Percentiles rank a stretch among this genome's conserved stretches.
Conservation (phyloP, 2,113 vertebrate species). For the Percopsis transmontana region DNA sequence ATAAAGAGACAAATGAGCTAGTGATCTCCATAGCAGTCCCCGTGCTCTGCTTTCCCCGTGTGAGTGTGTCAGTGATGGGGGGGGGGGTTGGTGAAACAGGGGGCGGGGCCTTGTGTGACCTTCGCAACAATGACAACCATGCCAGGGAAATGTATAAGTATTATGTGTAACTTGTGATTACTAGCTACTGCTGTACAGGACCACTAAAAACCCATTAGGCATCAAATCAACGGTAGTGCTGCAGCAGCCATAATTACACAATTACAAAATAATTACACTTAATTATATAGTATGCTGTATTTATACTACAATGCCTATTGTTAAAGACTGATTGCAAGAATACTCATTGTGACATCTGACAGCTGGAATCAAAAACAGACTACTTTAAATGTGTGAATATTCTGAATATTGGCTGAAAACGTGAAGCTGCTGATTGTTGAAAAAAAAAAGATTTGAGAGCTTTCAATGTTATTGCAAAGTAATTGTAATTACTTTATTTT, state of each 20-base stretch:
- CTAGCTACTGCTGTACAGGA: constrained; percentile 31
- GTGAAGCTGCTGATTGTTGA: not conserved
- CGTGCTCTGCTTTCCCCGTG: constrained; percentile 43
- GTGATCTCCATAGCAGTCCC: constrained; percentile 78
- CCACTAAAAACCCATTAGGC: not conserved
- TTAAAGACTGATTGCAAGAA: not conserved
- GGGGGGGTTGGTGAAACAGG: constrained; percentile 13
- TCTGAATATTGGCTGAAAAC: not conserved
- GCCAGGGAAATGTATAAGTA: constrained; percentile 61
- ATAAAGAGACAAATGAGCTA: constrained; percentile 95
- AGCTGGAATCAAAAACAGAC: not conserved
- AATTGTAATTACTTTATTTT: too few species aligned
- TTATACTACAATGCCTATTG: constrained; percentile 21
- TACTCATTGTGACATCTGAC: not conserved
- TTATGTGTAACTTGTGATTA: constrained; percentile 58
- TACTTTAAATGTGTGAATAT: too few species aligned
- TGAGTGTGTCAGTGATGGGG: constrained; percentile 19
- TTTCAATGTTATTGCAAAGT: too few species aligned
- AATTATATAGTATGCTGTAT: constrained; percentile 36
- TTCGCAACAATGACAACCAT: constrained; percentile 85
- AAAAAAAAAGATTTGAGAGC: not conserved
- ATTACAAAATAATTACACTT: constrained; percentile 49
- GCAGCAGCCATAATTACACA: constrained; percentile 37
- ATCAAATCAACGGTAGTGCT: constrained; percentile 9
- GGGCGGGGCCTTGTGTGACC: constrained; percentile 73